phyloP scores from a whole-genome alignment of 2,113 vertebrate genomes.

The Numida meleagris region DNA sequence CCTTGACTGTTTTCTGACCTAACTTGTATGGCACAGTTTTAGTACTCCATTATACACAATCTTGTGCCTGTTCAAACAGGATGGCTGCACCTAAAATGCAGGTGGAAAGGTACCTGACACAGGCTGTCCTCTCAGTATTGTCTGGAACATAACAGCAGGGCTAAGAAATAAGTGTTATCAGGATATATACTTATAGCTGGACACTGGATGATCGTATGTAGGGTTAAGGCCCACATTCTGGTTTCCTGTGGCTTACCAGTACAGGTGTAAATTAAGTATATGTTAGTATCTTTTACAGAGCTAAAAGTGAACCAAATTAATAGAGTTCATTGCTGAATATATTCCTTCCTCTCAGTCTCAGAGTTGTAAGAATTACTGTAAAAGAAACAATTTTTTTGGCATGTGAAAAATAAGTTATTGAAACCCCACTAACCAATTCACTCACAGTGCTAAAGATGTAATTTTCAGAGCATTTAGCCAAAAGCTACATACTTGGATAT shows the following conservation, averaged over 20 bases:
- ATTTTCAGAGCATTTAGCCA: not conserved
- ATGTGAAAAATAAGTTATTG: not conserved
- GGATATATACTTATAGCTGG: not conserved
- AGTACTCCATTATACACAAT: not conserved
- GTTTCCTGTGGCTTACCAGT: not conserved
- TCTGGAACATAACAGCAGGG: not conserved
- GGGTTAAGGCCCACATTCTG: not conserved
- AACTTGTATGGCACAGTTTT: not conserved
- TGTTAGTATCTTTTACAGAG: not conserved
- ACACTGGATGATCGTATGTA: accelerated
- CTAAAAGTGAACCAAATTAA: not conserved
- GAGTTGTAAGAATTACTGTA: not conserved
- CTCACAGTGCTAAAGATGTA: not conserved
- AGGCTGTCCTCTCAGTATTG: not conserved
- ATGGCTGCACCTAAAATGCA: not conserved
- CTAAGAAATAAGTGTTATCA: not conserved
- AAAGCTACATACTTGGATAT: not conserved
- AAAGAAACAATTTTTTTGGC: not conserved
- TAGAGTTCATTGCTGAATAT: not conserved
- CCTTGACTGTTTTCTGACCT: not conserved
- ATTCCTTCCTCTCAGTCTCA: not conserved
- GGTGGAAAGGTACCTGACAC: not conserved
- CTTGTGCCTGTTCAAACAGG: not conserved
- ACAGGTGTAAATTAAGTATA: not conserved
- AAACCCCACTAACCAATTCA: not conserved